Evolutionary conservation across 53 echinoderm and acorn worm species (phyloP), one percentile per base, ranked within the genome.

Genomic region (Actinopyga echinites): DNA sequence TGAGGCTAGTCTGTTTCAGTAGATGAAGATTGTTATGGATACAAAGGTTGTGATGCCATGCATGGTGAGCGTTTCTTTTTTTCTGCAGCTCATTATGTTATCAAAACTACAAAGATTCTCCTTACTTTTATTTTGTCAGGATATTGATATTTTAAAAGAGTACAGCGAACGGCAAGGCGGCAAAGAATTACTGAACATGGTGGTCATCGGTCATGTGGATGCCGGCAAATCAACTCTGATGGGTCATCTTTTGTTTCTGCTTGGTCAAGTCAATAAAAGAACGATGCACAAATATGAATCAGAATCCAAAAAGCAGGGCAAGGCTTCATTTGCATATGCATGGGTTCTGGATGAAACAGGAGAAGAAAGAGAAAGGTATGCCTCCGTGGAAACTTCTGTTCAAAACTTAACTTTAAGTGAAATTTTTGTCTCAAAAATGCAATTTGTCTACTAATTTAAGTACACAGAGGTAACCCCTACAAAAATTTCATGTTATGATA

Each of bases 341-440:
- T 97, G 99, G 99, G 99, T 97, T 71, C 87, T 97, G 66, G 99
- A 97, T 85, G 99, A 97, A 79, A 97, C 99, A 1, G 99, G 94
- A 24, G 99, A 97, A 53, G 99, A 97, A 79, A 94, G 99, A 44
- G 92, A 94, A 79, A 92, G 99, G 99, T 97, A 60, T 1, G 74
- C 17, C 8, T 11, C 30, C 17, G n/a, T 33, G 6, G 13, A 49
- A 49, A n/a, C n/a, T n/a, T n/a, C 49, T 49, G 29, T 30, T 4
- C 28, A 23, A 60, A 60, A 8, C 4, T 6, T 40, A 6, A 8
- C 40, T n/a, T n/a, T n/a, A n/a, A n/a, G n/a, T n/a, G n/a, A n/a
- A n/a, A n/a, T n/a, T n/a, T n/a, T n/a, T n/a, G n/a, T n/a, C n/a
- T n/a, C n/a, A n/a, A n/a, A n/a, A n/a, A n/a, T n/a, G n/a, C n/a